phyloP scores from a whole-genome alignment of 2,113 vertebrate genomes.

The Pomatostomus ruficeps region DNA sequence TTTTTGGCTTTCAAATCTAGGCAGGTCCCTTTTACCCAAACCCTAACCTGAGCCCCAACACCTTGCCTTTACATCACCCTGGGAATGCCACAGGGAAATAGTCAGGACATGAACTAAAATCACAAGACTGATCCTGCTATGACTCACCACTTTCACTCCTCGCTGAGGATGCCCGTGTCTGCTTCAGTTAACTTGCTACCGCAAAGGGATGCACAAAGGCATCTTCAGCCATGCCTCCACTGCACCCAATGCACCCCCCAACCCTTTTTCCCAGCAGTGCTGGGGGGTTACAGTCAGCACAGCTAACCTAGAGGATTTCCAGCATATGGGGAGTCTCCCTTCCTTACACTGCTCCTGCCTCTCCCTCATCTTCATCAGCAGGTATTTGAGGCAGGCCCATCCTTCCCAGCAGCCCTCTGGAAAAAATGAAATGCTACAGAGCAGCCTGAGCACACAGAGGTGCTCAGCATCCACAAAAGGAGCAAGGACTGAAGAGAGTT shows the following conservation, averaged over 20 bases:
- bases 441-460: neutral
- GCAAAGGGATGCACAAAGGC: neutral
- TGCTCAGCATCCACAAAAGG: neutral
- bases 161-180: neutral
- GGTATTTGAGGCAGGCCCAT: neutral
- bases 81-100: neutral
- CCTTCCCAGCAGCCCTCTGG: neutral
- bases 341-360: neutral
- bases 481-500: neutral
- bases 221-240: neutral
- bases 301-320: neutral
- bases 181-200: neutral
- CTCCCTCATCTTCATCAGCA: neutral
- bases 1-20: neutral
- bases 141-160: constrained; percentile 39
- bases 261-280: neutral
- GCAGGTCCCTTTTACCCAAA: neutral
- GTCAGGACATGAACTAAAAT: neutral
- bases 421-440: neutral
- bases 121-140: constrained; percentile 7
- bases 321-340: neutral
- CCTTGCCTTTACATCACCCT: neutral
- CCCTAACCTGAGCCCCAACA: neutral
- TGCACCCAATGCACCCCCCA: neutral
- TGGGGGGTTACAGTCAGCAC: neutral